Percentiles rank a stretch among this genome's conserved stretches.
Conservation (phyloP, 2,797 vertebrate species). For the Danio aesculapii region DNA sequence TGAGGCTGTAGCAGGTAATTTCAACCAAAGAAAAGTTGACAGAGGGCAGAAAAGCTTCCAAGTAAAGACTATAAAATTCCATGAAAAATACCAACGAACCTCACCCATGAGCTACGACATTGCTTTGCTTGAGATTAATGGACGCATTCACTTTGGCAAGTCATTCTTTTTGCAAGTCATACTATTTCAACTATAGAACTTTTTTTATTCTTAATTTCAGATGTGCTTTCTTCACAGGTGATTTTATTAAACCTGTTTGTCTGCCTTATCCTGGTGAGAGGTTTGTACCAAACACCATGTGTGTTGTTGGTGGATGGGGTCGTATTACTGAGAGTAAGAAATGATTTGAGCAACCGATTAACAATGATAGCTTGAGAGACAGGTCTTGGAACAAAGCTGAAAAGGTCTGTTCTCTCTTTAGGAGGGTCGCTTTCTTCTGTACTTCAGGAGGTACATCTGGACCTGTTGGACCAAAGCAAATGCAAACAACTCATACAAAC, state of each 20-base stretch:
- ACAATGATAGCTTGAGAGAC: not conserved
- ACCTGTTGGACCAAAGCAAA: constrained; percentile 77
- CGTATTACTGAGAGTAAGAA: constrained; percentile 82
- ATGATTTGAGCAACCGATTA: not conserved
- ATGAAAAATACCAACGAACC: constrained; percentile 80
- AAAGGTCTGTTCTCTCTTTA: constrained; percentile 55
- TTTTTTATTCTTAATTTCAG: not conserved
- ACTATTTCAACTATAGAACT: not conserved
- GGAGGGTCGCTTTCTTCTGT: constrained; percentile 78
- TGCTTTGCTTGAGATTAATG: constrained; percentile 83
- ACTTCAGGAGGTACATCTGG: constrained; percentile 81
- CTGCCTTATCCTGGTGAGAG: constrained; percentile 83
- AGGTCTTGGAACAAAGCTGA: not conserved
- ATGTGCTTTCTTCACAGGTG: constrained; percentile 68
- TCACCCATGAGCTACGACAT: constrained; percentile 86
- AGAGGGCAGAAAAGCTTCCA: constrained; percentile 79
- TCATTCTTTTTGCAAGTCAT: constrained; percentile 24
- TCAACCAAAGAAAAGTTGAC: constrained; percentile 68
- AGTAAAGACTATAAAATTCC: constrained; percentile 76
- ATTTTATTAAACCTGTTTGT: constrained; percentile 80
- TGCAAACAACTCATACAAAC: constrained; percentile 79
- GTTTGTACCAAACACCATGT: constrained; percentile 76
- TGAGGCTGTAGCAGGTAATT: constrained; percentile 71
- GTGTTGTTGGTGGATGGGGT: constrained; percentile 87
- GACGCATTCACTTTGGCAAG: constrained; percentile 82